Evolutionary conservation across 2,888 invertebrate genomes (phyloP), one percentile per base, ranked within the genome.

Genomic region (Pinctada fucata): DNA sequence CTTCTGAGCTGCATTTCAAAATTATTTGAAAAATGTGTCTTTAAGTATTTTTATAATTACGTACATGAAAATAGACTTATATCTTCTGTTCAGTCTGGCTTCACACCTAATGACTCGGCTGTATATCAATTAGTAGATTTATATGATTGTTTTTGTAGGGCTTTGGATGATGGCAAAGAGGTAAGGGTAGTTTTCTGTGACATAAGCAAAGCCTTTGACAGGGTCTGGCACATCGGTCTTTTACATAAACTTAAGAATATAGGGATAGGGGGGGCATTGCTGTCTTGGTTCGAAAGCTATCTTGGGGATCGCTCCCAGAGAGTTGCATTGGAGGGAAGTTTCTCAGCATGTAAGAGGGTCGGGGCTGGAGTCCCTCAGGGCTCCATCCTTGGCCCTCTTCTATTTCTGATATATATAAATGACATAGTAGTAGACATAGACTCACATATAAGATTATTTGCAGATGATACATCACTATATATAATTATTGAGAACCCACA

Each of bases 41-140:
- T 49, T 70, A 82, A 80, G 73, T 65, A 79, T 68, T 6, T 82
- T 0, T 76, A 82, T 72, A 80, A 79, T n/a, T 50, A 73, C 58
- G 31, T 79, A 2, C n/a, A 63, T 50, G 31, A 47, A 4, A 82
- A 80, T 51, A 69, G 78, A 31, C 31, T 71, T 2, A 52, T 79
- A 48, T 76, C 71, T 51, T 50, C 63, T 58, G 16, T 63, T 47
- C 79, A 82, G 31, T 77, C 79, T 50, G 74, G 80, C 5, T 79
- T 82, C 52, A 64, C n/a, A n/a, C n/a, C n/a, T n/a, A n/a, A n/a
- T n/a, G n/a, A n/a, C n/a, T n/a, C n/a, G n/a, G n/a, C n/a, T n/a
- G n/a, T n/a, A n/a, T n/a, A n/a, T n/a, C n/a, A n/a, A n/a, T n/a
- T n/a, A n/a, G n/a, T n/a, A n/a, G n/a, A n/a, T n/a, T n/a, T n/a